A percentile compares a stretch with the other conserved stretches of the same genome.
Evolutionary conservation across 1,140 invertebrate genomes (phyloP).

Genomic region (Zaprionus lachaisei): DNA sequence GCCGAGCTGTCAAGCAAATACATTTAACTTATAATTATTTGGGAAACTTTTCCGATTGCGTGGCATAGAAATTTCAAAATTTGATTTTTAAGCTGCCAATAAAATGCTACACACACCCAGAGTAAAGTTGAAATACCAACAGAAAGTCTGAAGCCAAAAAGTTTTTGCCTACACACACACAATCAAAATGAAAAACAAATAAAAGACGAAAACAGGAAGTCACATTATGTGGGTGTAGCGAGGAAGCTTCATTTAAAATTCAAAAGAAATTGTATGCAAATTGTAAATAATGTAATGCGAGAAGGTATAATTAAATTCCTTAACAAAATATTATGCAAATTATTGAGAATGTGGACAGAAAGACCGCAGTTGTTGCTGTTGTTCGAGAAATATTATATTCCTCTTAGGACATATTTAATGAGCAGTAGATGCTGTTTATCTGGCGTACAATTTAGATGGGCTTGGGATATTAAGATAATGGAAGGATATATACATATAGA

Average conservation of each 20-base stretch:
- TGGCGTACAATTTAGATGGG: slow-evolving; percentile 14
- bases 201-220: slow-evolving; percentile 15
- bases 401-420: slow-evolving; percentile 20
- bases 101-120: slow-evolving; percentile 9
- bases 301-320: slow-evolving; percentile 67
- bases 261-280: slow-evolving; percentile 68
- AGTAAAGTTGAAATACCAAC: slow-evolving; percentile 20
- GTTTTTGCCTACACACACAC: slow-evolving; percentile 15
- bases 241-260: slow-evolving; percentile 22
- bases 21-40: slow-evolving; percentile 24
- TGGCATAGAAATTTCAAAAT: slow-evolving; percentile 2
- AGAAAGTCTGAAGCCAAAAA: slow-evolving; percentile 18
- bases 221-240: slow-evolving; percentile 24
- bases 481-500: neutral
- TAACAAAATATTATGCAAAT: slow-evolving; percentile 67
- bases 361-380: neutral
- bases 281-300: slow-evolving; percentile 63
- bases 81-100: slow-evolving; percentile 30
- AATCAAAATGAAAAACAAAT: slow-evolving; percentile 42
- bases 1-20: slow-evolving; percentile 9
- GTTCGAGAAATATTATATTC: slow-evolving; percentile 7
- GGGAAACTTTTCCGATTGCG: slow-evolving; percentile 30
- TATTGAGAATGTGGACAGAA: slow-evolving; percentile 24
- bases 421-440: slow-evolving; percentile 11
- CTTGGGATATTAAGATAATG: neutral